Percentiles rank a stretch among this genome's conserved stretches.
These are phyloP conservation scores for silkworm (Bombyx mori) DNA, from an alignment of 1,140 invertebrate species.

Conservation along the genomic window DNA sequence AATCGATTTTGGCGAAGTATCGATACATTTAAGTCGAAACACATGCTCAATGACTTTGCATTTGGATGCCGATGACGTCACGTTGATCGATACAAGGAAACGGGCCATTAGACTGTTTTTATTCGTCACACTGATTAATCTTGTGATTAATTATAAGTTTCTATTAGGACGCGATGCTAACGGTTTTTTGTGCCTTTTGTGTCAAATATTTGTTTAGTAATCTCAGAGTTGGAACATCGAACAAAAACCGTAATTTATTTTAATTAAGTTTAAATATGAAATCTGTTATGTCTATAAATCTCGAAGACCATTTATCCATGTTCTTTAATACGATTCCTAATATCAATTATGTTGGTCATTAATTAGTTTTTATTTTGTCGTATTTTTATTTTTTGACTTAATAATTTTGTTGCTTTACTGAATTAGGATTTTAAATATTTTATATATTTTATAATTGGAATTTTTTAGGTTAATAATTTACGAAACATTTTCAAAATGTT, in stretches of 20 bases:
- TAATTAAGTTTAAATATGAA: neutral
- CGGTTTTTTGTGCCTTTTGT: constrained; percentile 25
- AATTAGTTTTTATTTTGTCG: too few relatives aligned
- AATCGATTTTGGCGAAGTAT: too few relatives aligned
- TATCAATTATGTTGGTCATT: too few relatives aligned
- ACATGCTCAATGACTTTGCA: constrained; percentile 47
- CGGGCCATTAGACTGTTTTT: constrained; percentile 67
- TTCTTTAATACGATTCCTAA: too few relatives aligned
- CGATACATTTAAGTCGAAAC: neutral
- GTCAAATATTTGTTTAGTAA: neutral
- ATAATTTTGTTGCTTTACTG: too few relatives aligned
- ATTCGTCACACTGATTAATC: constrained; percentile 69
- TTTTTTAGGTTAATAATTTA: too few relatives aligned
- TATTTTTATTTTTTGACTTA: too few relatives aligned
- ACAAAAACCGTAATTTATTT: neutral
- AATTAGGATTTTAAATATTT: too few relatives aligned
- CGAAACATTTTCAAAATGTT: too few relatives aligned
- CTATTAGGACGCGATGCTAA: constrained; percentile 42
- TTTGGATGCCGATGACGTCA: constrained; percentile 61
- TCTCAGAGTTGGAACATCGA: neutral
- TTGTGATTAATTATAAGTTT: constrained; percentile 67
- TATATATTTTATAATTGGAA: too few relatives aligned
- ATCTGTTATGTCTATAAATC: neutral
- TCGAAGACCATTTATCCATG: neutral
- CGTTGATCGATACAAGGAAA: constrained; percentile 60